Conservation (phyloP, 2,797 vertebrate genomes). For the Sebastes miniatus region DNA sequence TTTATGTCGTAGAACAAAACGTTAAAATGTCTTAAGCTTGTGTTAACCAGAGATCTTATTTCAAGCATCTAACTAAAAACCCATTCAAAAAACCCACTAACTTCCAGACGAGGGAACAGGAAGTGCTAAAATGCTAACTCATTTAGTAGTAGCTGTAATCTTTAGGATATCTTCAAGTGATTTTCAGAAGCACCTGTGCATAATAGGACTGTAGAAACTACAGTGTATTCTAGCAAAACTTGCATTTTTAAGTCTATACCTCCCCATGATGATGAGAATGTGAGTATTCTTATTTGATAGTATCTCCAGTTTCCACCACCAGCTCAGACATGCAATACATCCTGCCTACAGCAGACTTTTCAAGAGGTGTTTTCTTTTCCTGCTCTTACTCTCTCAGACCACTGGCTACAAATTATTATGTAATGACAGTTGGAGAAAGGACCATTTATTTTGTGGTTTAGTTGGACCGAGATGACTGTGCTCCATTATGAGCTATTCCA, state of each 20-base stretch:
- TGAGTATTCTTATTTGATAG: not conserved
- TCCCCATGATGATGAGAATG: not conserved
- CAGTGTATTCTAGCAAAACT: not conserved
- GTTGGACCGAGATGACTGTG: not conserved
- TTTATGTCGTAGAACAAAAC: too few relatives aligned
- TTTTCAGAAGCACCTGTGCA: not conserved
- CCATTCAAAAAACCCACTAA: too few relatives aligned
- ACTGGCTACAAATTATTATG: not conserved
- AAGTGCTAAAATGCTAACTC: too few relatives aligned
- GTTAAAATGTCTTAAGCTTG: rapidly evolving
- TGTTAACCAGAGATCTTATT: too few relatives aligned
- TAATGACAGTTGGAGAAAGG: not conserved
- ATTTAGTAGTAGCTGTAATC: not conserved
- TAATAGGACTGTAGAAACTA: not conserved
- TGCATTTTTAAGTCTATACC: not conserved
- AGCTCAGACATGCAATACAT: not conserved
- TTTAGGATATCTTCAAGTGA: not conserved
- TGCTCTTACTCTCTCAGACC: not conserved
- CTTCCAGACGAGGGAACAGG: too few relatives aligned
- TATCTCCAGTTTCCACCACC: not conserved
- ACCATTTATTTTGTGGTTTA: not conserved
- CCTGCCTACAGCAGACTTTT: too few relatives aligned
- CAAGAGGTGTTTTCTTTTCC: not conserved
- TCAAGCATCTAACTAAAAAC: too few relatives aligned
- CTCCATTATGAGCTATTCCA: conserved; percentile 2